These are phyloP conservation scores for Parus major DNA, from an alignment of 2,113 vertebrate genomes.

Conservation along the genomic window DNA sequence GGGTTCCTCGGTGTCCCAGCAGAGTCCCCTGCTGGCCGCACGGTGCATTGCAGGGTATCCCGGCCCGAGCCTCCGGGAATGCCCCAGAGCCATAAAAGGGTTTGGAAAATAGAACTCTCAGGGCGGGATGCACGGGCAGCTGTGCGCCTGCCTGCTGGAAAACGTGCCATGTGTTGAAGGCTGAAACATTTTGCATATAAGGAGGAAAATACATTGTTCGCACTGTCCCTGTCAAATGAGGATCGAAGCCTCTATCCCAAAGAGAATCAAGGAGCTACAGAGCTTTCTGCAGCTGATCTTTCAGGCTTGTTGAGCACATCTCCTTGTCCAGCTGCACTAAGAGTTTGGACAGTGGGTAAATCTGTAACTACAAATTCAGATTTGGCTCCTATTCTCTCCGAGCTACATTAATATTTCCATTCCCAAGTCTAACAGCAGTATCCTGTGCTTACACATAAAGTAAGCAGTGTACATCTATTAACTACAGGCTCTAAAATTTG, in stretches of 20 bases:
- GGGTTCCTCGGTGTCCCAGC: background rate
- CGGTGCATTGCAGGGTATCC: background rate
- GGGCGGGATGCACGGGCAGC: background rate
- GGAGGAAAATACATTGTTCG: background rate
- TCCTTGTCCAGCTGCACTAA: background rate
- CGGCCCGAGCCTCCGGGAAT: background rate
- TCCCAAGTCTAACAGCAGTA: background rate
- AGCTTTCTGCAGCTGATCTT: background rate
- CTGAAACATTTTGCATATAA: background rate
- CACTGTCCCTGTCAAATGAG: background rate
- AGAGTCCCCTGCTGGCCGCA: conserved; percentile 8
- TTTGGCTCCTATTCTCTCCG: background rate
- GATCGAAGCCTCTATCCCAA: background rate
- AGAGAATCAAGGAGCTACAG: background rate
- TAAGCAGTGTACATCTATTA: background rate
- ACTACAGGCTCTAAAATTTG: background rate
- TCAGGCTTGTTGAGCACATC: background rate
- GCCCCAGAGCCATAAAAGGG: background rate
- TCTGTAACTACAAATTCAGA: background rate
- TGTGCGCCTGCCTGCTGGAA: background rate
- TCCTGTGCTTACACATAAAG: background rate
- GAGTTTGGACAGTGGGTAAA: background rate
- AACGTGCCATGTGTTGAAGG: background rate
- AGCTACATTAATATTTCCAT: background rate
- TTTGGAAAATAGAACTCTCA: background rate